phyloP scores from a whole-genome alignment of 2,888 invertebrate species.

The Yponomeuta plumbellus region DNA sequence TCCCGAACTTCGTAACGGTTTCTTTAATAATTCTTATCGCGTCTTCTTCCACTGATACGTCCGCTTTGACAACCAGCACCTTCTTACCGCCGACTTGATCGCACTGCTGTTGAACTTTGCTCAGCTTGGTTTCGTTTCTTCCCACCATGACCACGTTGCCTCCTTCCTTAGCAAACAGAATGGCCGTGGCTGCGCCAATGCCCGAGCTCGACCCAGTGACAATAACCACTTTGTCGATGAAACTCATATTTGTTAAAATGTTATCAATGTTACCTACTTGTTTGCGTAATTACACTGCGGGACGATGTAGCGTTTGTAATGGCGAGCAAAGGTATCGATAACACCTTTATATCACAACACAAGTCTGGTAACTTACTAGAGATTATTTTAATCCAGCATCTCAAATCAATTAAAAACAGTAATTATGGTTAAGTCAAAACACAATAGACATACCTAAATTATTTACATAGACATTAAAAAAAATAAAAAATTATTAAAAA shows the following conservation, averaged over 20 bases:
- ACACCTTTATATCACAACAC: too few species aligned
- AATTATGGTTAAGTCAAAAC: too few species aligned
- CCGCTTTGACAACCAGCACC: conserved; percentile 31
- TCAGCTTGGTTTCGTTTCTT: conserved; percentile 43
- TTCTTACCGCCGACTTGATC: conserved; percentile 26
- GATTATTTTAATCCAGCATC: too few species aligned
- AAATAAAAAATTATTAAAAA: too few species aligned
- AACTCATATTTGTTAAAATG: conserved; percentile 42
- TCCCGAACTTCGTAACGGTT: conserved; percentile 32
- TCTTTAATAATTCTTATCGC: conserved; percentile 28
- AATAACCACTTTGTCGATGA: conserved; percentile 43
- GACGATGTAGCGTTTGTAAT: too few species aligned
- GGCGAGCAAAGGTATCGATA: too few species aligned
- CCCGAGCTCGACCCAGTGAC: conserved; percentile 55
- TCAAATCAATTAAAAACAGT: too few species aligned
- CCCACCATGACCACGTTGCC: conserved; percentile 45
- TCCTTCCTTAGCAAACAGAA: conserved; percentile 38
- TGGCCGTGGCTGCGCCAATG: conserved; percentile 43
- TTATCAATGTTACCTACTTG: too few species aligned
- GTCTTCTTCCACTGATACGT: conserved; percentile 34
- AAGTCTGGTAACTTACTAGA: too few species aligned
- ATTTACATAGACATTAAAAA: too few species aligned
- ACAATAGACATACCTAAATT: too few species aligned
- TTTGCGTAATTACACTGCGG: background rate
- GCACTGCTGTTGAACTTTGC: conserved; percentile 36